phyloP scores from a whole-genome alignment of 2,797 vertebrate genomes.

The Pseudochromis fuscus region DNA sequence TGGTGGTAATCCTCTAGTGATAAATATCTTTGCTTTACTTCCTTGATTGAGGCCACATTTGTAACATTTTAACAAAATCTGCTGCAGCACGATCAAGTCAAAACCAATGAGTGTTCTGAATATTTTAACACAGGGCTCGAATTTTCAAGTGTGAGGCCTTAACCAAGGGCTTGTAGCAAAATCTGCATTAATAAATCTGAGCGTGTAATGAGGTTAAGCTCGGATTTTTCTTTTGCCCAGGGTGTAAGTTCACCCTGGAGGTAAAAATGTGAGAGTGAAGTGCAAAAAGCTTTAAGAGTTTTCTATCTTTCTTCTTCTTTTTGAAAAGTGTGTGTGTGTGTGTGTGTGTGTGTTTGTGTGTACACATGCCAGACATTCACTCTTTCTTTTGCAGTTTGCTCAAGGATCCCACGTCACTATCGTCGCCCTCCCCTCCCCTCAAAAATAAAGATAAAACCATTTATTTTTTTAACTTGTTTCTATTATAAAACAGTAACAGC shows the following conservation, averaged over 20 bases:
- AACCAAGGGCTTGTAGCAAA: neutral
- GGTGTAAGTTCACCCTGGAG: neutral
- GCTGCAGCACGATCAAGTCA: neutral
- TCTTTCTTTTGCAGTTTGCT: conserved; percentile 25
- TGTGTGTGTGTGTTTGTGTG: neutral
- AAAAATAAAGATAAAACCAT: no score
- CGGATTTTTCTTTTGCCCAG: neutral
- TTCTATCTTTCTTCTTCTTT: neutral
- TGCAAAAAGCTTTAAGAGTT: neutral
- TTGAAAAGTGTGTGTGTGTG: neutral
- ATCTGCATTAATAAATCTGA: conserved; percentile 13
- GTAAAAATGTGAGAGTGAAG: neutral
- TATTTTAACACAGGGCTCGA: neutral
- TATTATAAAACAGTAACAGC: neutral
- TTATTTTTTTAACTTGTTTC: no score
- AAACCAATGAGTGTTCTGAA: neutral
- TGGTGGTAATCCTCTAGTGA: neutral
- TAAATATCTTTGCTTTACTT: neutral
- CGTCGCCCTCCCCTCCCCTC: neutral
- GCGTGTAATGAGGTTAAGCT: conserved; percentile 13
- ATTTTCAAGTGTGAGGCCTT: neutral
- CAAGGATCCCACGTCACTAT: conserved; percentile 9
- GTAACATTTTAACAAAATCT: neutral
- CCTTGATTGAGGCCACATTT: neutral
- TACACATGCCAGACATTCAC: neutral